Base-by-base conservation (phyloP, 2,113 vertebrate species). In the Mormyrus lacerda region DNA sequence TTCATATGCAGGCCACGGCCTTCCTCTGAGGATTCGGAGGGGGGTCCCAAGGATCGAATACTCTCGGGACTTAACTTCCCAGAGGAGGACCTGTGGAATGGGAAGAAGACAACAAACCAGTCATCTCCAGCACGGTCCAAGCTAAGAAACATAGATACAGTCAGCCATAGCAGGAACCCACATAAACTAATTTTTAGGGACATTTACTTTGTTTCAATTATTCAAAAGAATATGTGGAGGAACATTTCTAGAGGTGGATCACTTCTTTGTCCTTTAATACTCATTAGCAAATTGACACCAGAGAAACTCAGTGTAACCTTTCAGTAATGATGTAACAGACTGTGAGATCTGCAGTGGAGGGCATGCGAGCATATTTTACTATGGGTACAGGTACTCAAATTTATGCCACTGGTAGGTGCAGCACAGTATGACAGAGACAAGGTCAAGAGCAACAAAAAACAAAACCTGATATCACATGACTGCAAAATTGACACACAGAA, bases 41-140 rank as follows among this genome's bases (percentile, higher is more conserved):
- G 97, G n/a, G 97, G 96, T 45, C 97, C 96, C 21, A 98, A 96
- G 0, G 98, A 99, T 84, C 96, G 97, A 92, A 97, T 91, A 92
- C 98, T 99, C 94, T 98, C 98, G 0, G 98, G 98, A 94, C 98
- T 99, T 95, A 97, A 96, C 94, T 99, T 99, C 92, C 97, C 98
- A 31, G 98, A 99, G 91, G 98, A 98, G 92, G 98, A 95, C 93
- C 98, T 99, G 79, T 51, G 90, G 91, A 93, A 76, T 45, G 93
- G 91, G 89, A 91, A 9, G 89, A 91, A 17, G 13, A 91, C 83
- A 88, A 88, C 13, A 92, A 88, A n/a, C 86, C 10, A 82, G 53
- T 90, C 11, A 89, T 73, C 11, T 51, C 17, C 19, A 69, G 45
- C 9, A 44, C 0, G 24, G 31, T n/a, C 39, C 53, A 3, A 69